These are phyloP conservation scores for Ciconia nigra DNA, from an alignment of 2,797 vertebrate genomes.

Conservation along the genomic window DNA sequence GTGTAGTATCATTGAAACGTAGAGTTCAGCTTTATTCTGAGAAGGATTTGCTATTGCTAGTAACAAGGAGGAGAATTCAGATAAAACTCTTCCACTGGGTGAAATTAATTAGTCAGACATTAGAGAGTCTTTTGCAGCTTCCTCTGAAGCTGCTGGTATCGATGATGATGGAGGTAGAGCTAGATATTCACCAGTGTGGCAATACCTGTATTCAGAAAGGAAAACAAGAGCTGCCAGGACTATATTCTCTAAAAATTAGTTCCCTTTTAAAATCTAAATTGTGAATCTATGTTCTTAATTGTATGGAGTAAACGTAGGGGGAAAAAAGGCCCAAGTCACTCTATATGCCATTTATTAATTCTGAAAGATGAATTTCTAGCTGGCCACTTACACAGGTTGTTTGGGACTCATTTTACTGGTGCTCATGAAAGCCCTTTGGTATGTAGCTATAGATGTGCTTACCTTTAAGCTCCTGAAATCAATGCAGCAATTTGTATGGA, in stretches of 20 bases:
- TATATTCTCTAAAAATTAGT: background rate
- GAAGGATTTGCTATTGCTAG: background rate
- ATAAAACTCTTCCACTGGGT: background rate
- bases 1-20: background rate
- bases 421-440: background rate
- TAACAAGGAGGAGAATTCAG: background rate
- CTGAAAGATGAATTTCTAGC: background rate
- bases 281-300: background rate
- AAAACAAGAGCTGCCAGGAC: background rate
- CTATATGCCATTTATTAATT: background rate
- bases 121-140: background rate
- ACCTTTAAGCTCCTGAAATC: background rate
- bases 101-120: background rate
- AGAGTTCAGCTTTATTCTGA: background rate
- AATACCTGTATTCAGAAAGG: background rate
- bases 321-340: background rate
- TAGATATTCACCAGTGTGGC: background rate
- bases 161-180: background rate
- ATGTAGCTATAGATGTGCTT: background rate
- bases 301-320: background rate
- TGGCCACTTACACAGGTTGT: background rate
- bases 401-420: background rate
- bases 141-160: background rate
- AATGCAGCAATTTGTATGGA: background rate
- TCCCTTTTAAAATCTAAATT: background rate